Evolutionary conservation across 2,888 invertebrate species (phyloP), one percentile per base, ranked within the genome.

Genomic region (Ophioninae sp.): DNA sequence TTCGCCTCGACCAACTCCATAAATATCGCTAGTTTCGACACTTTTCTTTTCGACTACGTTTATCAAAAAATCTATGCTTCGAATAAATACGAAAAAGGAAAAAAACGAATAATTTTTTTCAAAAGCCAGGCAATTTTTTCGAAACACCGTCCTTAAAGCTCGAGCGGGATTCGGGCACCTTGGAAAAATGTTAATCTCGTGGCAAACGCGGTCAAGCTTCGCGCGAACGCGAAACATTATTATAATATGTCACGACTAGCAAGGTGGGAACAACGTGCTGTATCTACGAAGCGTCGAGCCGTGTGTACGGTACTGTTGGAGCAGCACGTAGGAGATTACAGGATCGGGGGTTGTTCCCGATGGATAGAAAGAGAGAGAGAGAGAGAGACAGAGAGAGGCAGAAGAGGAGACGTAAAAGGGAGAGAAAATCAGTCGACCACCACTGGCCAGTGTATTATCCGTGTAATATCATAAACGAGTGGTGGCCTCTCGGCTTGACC

Each of bases 391-490:
- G 58, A 7, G 17, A n/a, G n/a, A n/a, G n/a, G n/a, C n/a, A 22
- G 23, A 20, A 41, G 72, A 39, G 59, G 20, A 56, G 44, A 30
- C 3, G 30, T 30, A 30, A 30, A 30, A 30, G 64, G 51, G 51
- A 67, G 63, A 39, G 68, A 77, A 59, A 72, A 51, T 72, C 90
- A 91, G 90, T 92, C 90, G 91, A 91, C 90, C 90, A 91, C 90
- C 90, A 87, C 80, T 63, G 44, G 77, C 73, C 67, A 72, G 89
- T 30, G 30, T 87, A 88, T 90, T 91, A 90, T 89, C 90, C 90
- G 91, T 88, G 90, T 88, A 89, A 90, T 89, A 91, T 91, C 91
- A 88, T 91, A 91, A 92, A 92, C 91, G 92, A 87, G 85, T 85
- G 71, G 64, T 76, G 84, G 83, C 81, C 89, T 86, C 88, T 88